These are phyloP conservation scores for Drosophila sp. DNA, from an alignment of 1,140 invertebrate species.

Conservation along the genomic window DNA sequence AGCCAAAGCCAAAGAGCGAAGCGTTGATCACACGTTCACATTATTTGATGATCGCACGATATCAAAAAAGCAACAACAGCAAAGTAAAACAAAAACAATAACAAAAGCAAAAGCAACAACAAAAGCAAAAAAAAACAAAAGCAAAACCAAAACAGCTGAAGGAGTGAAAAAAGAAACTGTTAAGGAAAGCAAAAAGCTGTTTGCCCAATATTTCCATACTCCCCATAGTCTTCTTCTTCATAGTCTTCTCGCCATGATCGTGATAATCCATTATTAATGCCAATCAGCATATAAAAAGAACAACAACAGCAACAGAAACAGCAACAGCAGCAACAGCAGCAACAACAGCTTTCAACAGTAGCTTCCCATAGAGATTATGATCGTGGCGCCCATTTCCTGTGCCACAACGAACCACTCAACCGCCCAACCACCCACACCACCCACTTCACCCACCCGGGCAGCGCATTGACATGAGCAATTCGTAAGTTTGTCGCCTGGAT, in stretches of 20 bases:
- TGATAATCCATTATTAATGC: constrained; percentile 85
- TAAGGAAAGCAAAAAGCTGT: constrained; percentile 52
- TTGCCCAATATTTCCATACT: constrained; percentile 78
- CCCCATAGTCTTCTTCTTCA: constrained; percentile 36
- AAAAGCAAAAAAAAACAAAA: constrained; percentile 17
- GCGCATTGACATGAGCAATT: constrained; percentile 79
- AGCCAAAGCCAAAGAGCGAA: constrained; percentile 31
- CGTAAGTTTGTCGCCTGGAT: constrained; percentile 83
- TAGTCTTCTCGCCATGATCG: constrained; percentile 63
- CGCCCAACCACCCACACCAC: constrained; percentile 20
- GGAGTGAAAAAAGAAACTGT: constrained; percentile 45
- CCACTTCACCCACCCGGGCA: constrained; percentile 31
- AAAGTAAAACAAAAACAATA: constrained; percentile 18
- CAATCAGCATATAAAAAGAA: constrained; percentile 82
- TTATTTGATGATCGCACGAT: constrained; percentile 84
- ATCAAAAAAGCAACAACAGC: constrained; percentile 54
- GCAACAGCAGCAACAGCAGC: constrained; percentile 42
- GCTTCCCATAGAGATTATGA: constrained; percentile 62
- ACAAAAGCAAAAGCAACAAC: constrained; percentile 29
- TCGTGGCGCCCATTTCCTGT: constrained; percentile 50
- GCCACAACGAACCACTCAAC: constrained; percentile 5
- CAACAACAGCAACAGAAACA: constrained; percentile 41
- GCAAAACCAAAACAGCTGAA: constrained; percentile 48
- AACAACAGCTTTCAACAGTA: constrained; percentile 38
- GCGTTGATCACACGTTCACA: constrained; percentile 84